phyloP scores from a whole-genome alignment of 2,113 vertebrate species.

The Xiphophorus hellerii region DNA sequence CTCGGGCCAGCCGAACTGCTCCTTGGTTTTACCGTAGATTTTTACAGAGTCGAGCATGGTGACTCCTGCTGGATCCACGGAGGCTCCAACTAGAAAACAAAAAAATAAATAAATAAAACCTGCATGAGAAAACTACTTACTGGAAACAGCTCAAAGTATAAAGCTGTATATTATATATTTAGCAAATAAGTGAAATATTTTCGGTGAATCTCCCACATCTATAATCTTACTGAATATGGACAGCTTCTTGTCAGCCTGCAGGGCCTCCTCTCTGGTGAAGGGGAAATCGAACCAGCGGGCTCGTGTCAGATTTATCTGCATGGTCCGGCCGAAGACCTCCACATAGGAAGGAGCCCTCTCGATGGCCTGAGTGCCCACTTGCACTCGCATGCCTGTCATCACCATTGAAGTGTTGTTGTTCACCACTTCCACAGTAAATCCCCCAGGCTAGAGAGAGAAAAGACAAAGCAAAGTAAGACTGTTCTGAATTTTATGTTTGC shows the following conservation, averaged over 20 bases:
- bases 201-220: neutral
- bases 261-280: conserved; percentile 95
- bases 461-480: neutral
- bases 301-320: conserved; percentile 97
- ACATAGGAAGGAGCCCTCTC: conserved; percentile 94
- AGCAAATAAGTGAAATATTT: neutral
- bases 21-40: conserved; percentile 99
- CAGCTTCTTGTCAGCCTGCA: conserved; percentile 97
- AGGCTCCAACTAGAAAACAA: conserved; percentile 88
- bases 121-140: conserved; percentile 5
- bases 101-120: too few relatives aligned
- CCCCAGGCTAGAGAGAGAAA: conserved; percentile 85
- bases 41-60: conserved; percentile 99
- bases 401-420: conserved; percentile 99
- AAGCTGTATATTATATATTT: neutral
- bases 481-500: neutral
- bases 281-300: conserved; percentile 98
- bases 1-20: conserved; percentile 99
- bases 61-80: conserved; percentile 96
- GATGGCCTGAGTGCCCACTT: conserved; percentile 94
- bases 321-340: conserved; percentile 96
- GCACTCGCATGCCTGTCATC: conserved; percentile 98
- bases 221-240: conserved; percentile 91
- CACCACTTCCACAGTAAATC: conserved; percentile 93
- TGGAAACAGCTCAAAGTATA: neutral